Base-by-base conservation (phyloP, 2,797 vertebrate genomes). In the Knipowitschia caucasica region DNA sequence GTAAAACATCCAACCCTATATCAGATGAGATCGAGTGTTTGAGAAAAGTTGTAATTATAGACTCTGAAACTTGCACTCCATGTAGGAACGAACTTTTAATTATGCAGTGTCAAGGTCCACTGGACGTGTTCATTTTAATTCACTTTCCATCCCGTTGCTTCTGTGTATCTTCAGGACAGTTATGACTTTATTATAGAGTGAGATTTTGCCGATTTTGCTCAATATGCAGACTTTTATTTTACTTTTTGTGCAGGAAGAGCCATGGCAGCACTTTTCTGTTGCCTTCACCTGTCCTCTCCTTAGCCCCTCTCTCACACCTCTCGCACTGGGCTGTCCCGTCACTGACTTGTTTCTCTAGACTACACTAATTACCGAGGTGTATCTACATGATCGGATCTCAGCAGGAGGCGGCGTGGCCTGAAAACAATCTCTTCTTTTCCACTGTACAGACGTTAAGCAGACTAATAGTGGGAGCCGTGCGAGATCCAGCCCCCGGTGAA, bases 401-500 rank as follows among this genome's bases (percentile, higher is more conserved):
- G 69, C 61, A 33, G 49, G 33, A 60, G 45, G 57, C 35, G 20
- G 7, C 5, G 35, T 59, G 49, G 59, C 67, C 64, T 60, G 30
- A 59, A 47, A 53, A 47, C 29, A 9, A 14, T 33, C 61, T 59
- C 49, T 63, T 63, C 62, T 62, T 51, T 56, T 53, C 3, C 50
- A n/a, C n/a, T n/a, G n/a, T 34, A 24, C 46, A 44, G 54, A 61
- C 27, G 64, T 65, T 40, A 53, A 47, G 67, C 62, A 40, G 62
- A 46, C 69, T 42, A 58, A 77, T 59, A 74, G 61, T 1, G n/a
- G 47, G 63, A 71, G 56, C 62, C 45, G 56, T 2, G 52, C 49
- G n/a, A 71, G 67, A 65, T 78, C 57, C 53, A 58, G 30, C 65
- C 79, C 66, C 51, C 50, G 58, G 77, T 69, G 54, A 70, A 68